phyloP scores from a whole-genome alignment of 2,113 vertebrate species.

The Crypturellus undulatus region DNA sequence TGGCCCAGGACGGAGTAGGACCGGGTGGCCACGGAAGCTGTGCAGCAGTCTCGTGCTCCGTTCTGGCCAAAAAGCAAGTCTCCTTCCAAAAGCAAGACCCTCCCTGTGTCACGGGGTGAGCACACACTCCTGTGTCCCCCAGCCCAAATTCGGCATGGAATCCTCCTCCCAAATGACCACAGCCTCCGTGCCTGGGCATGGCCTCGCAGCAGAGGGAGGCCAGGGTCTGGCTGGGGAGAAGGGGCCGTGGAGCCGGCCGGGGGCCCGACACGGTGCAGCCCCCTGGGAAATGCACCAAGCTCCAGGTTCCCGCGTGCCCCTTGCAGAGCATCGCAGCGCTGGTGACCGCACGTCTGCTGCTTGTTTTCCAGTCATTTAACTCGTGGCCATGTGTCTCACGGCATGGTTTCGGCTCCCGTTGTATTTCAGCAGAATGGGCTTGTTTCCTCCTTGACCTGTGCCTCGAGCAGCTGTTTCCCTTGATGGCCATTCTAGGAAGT shows the following conservation, averaged over 20 bases:
- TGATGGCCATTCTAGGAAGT: constrained; percentile 25
- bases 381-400: neutral
- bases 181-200: fast-evolving
- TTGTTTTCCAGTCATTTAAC: neutral
- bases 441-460: neutral
- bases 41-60: neutral
- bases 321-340: fast-evolving
- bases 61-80: neutral
- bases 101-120: fast-evolving
- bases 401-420: neutral
- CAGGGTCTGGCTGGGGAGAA: neutral
- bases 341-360: neutral
- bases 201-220: neutral
- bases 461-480: constrained; percentile 28
- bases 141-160: neutral
- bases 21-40: fast-evolving
- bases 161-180: fast-evolving
- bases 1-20: fast-evolving
- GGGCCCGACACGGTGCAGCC: neutral
- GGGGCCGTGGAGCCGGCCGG: neutral
- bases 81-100: neutral
- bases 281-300: fast-evolving
- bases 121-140: fast-evolving
- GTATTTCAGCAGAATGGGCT: neutral
- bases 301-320: neutral